These are phyloP conservation scores for Allophyes oxyacanthae DNA, from an alignment of 2,888 invertebrate genomes.

Conservation along the genomic window DNA sequence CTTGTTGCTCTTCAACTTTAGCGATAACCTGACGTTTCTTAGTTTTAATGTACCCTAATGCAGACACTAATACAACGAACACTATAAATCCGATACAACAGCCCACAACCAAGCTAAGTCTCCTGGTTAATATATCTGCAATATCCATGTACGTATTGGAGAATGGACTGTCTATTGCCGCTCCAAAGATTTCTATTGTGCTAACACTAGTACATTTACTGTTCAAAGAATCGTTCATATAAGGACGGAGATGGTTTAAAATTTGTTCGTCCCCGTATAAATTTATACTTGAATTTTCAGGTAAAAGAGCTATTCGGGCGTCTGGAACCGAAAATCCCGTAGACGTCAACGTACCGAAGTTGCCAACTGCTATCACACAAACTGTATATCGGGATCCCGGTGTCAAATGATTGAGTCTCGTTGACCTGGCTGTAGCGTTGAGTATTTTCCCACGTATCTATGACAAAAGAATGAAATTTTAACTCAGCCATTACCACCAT, in stretches of 20 bases:
- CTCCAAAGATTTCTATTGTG: slow-evolving; percentile 92
- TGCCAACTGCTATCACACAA: slow-evolving; percentile 96
- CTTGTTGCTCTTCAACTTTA: slow-evolving; percentile 92
- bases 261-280: slow-evolving; percentile 90
- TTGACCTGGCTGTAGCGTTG: slow-evolving; percentile 92
- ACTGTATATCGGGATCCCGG: slow-evolving; percentile 95
- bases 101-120: slow-evolving; percentile 95
- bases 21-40: slow-evolving; percentile 94
- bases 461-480: slow-evolving; percentile 38
- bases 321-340: slow-evolving; percentile 83
- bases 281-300: slow-evolving; percentile 73
- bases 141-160: slow-evolving; percentile 92
- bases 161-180: slow-evolving; percentile 87
- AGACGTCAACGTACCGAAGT: slow-evolving; percentile 85
- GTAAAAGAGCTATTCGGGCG: slow-evolving; percentile 84
- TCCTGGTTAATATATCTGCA: slow-evolving; percentile 93
- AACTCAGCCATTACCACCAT: not conserved
- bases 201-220: slow-evolving; percentile 94
- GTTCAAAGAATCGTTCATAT: slow-evolving; percentile 91
- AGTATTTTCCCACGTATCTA: slow-evolving; percentile 94
- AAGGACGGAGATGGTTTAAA: slow-evolving; percentile 76
- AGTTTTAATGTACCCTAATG: slow-evolving; percentile 95
- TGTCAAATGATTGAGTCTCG: slow-evolving; percentile 92
- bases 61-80: slow-evolving; percentile 95
- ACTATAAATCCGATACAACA: slow-evolving; percentile 96